Evolutionary conservation across 2,888 invertebrate species (phyloP), one percentile per base, ranked within the genome.

Genomic region (Drepana falcataria): DNA sequence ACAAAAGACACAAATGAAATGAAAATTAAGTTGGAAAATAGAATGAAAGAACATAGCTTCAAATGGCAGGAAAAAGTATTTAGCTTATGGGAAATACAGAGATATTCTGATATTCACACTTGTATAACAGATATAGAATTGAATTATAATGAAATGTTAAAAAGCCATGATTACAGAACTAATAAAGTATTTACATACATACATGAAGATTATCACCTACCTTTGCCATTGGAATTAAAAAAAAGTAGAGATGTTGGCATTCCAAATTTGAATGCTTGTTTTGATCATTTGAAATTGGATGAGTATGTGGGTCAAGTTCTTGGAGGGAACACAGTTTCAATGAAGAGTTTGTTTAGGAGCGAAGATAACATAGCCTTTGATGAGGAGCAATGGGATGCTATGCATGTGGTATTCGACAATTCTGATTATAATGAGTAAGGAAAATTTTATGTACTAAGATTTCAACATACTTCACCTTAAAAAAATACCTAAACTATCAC

Each of bases 31-130:
- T 59, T 77, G 37, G 73, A 77, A 57, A 67, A 68, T 1, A 71
- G 65, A 34, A 59, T 69, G 1, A 77, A 84, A 55, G 85, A 87
- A 63, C 77, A 85, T 56, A 71, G 62, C 48, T 93, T 96, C 60
- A 77, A 80, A 63, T 96, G 96, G 96, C 96, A 96, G 75, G 92
- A 95, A 71, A 96, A 96, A 83, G 78, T 92, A 0, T 93, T 95
- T 56, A 94, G 94, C 61, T 81, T 84, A 5, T 84, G 83, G 66
- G 95, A 96, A 76, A 71, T 92, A 6, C 88, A 92, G 53, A 91
- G 91, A 55, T 95, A 94, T 68, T 79, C 78, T 1, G 93, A 95
- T 47, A 77, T 87, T 47, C 90, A 91, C 48, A 94, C 94, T 69
- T 95, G 95, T 64, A 65, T 85, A 0, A 92, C 92, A 1, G 93